Conservation (phyloP, 2,888 invertebrate genomes). For the Euplagia quadripunctaria region DNA sequence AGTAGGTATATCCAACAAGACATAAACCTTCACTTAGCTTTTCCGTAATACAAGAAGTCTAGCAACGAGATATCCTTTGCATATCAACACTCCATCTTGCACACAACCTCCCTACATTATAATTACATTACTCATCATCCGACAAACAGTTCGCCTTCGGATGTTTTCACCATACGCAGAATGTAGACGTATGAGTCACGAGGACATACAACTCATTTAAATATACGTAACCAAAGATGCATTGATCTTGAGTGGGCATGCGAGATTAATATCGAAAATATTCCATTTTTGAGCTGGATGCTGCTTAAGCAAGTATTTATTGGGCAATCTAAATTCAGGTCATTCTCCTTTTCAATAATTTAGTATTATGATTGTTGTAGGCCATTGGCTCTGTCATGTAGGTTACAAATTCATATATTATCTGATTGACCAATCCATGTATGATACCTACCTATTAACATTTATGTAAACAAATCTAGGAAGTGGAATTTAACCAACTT, state of each 20-base stretch:
- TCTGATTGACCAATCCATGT: too few species aligned
- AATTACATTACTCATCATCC: conserved; percentile 58
- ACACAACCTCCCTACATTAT: conserved; percentile 44
- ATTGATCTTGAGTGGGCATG: conserved; percentile 24
- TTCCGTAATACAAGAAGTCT: conserved; percentile 30
- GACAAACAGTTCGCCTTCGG: conserved; percentile 62
- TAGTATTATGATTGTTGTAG: not conserved
- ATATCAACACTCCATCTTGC: conserved; percentile 41
- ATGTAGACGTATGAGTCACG: conserved; percentile 59
- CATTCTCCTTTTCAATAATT: not conserved
- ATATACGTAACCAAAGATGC: conserved; percentile 47
- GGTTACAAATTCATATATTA: not conserved
- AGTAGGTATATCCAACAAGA: conserved; percentile 8
- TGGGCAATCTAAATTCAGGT: not conserved
- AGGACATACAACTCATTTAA: conserved; percentile 55
- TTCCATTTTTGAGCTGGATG: not conserved
- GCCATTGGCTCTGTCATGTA: not conserved
- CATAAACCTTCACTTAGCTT: conserved; percentile 18
- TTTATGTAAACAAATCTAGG: too few species aligned
- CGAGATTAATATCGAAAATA: conserved; percentile 22
- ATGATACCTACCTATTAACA: too few species aligned
- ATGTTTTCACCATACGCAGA: conserved; percentile 75
- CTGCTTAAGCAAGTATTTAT: not conserved
- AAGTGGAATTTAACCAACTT: too few species aligned
- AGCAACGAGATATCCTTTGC: conserved; percentile 33